Conservation (phyloP, 30 jellyfish, hydroid and myxozoan genomes). For the Aurelia sp. region DNA sequence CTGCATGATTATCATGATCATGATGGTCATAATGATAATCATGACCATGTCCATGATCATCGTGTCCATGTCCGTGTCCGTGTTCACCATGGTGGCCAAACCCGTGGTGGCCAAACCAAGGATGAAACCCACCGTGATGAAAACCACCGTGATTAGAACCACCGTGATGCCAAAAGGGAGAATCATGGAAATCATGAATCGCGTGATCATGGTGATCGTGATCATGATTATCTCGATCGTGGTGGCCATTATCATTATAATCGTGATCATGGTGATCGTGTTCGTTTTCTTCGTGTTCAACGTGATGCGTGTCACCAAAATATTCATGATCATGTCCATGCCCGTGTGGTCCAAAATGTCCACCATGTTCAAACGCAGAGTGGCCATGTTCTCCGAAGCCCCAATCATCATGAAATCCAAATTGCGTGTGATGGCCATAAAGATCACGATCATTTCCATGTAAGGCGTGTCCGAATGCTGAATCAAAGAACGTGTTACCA, state of each 20-base stretch:
- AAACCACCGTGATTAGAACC: conserved; percentile 7
- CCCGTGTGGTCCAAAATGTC: conserved; percentile 73
- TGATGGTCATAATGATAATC: conserved; percentile 48
- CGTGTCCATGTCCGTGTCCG: conserved; percentile 40
- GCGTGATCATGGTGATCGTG: conserved; percentile 48
- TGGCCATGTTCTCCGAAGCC: conserved; percentile 95
- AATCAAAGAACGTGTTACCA: conserved; percentile 67
- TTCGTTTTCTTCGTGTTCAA: conserved; percentile 55
- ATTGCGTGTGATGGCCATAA: conserved; percentile 90
- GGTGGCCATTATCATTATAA: conserved; percentile 41
- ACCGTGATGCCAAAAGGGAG: background rate
- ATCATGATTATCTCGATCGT: conserved; percentile 48
- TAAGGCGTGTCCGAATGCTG: conserved; percentile 72
- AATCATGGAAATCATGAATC: conserved; percentile 23
- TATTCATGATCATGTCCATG: conserved; percentile 78
- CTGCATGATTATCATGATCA: conserved; percentile 60
- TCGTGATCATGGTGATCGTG: conserved; percentile 59
- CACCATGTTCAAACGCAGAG: conserved; percentile 70
- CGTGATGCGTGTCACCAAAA: conserved; percentile 78
- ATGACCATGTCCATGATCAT: conserved; percentile 39
- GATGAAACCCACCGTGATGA: background rate
- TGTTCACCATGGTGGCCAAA: conserved; percentile 44
- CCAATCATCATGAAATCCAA: conserved; percentile 96
- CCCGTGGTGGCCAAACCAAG: conserved; percentile 1
- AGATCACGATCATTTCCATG: conserved; percentile 76